Evolutionary conservation across 2,113 vertebrate genomes (phyloP), one percentile per base, ranked within the genome.

Genomic region (Nerophis lumbriciformis): DNA sequence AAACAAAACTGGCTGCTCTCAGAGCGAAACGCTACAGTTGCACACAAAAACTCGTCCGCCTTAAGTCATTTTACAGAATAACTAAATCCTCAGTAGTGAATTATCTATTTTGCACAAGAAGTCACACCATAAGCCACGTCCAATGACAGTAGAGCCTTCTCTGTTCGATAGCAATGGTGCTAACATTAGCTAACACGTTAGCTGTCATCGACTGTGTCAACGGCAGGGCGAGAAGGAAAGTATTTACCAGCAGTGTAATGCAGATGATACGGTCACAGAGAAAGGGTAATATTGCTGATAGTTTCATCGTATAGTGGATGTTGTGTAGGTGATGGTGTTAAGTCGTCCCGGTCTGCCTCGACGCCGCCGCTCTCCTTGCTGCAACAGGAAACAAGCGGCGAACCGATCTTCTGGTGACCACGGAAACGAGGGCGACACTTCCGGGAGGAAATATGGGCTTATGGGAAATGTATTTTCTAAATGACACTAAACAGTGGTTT

Each of bases 261-360:
- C 87, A 82, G 79, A 87, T 73, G 70, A 74, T 85, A 69, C 81
- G 67, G 69, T 81, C 73, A 36, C 88, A 79, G 50, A 88, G 73
- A 78, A 61, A 85, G 66, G 82, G 79, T 76, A 75, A 72, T 75
- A 80, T 49, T 76, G 73, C 72, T 77, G 82, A 80, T 50, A 87
- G 84, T 89, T 91, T 92, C 91, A 92, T 92, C 84, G 85, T 91
- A 90, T 52, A 87, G 63, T 83, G 53, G 65, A 72, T 75, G 82
- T 85, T 63, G 49, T 79, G 72, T 59, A 84, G 82, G 78, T 82
- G 87, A 58, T 69, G 80, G 63, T 84, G 82, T 68, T 84, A 47
- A 75, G 78, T 83, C 69, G 86, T 84, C 75, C 83, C 83, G 77
- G 74, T 85, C 77, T 77, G 73, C 82, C 80, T 85, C 79, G 85